Percentiles rank a stretch among this genome's conserved stretches.
These are phyloP conservation scores for cattle (Bos taurus) DNA, from an alignment of 2,113 vertebrate species.

Conservation along the genomic window ARS-UCD2.0 NC_037348.1:40848501-40849000, in stretches of 20 bases:
- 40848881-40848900: background rate
- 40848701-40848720: background rate
- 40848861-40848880: background rate
- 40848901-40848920: background rate
- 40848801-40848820: background rate
- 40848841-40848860: background rate
- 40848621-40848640: background rate
- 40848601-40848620: background rate
- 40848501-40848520: background rate
- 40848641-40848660: background rate
- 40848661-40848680: background rate
- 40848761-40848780: background rate
- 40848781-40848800: background rate
- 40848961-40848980: background rate
- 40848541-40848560: background rate
- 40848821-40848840: background rate
- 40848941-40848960: background rate
- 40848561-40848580: background rate
- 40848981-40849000: background rate
- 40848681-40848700: background rate
- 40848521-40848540: background rate
- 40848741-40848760: background rate
- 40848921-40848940: background rate
- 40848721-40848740: background rate
- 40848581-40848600: background rate